phyloP scores from a whole-genome alignment of 2,888 invertebrate genomes.

The Hedychridium roseum region DNA sequence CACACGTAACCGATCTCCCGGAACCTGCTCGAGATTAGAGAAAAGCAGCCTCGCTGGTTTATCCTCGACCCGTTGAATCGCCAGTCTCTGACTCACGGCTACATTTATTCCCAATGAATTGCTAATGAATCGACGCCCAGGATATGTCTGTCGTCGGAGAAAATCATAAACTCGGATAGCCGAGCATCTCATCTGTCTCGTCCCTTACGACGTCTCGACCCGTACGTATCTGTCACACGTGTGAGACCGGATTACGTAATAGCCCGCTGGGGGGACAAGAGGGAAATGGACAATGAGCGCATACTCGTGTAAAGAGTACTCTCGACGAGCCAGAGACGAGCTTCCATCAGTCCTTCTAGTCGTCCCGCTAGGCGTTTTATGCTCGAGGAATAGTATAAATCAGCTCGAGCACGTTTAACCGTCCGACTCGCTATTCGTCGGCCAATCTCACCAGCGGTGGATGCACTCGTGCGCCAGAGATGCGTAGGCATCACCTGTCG shows the following conservation, averaged over 20 bases:
- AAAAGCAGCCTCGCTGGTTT: too few species aligned
- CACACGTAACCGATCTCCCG: too few species aligned
- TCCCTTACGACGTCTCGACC: not conserved
- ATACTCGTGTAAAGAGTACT: conserved; percentile 15
- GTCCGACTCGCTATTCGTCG: conserved; percentile 41
- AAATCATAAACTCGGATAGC: too few species aligned
- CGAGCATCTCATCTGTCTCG: conserved; percentile 2
- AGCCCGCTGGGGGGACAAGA: conserved; percentile 3
- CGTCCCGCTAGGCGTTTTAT: conserved; percentile 51
- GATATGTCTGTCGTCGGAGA: too few species aligned
- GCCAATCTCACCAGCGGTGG: too few species aligned
- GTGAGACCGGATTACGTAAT: conserved; percentile 10
- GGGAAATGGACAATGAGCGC: conserved; percentile 9
- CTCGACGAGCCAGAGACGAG: too few species aligned
- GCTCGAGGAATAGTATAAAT: conserved; percentile 50
- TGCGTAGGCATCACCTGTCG: too few species aligned
- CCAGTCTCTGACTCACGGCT: too few species aligned
- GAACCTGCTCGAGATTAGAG: not conserved
- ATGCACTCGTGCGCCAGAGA: too few species aligned
- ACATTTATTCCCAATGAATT: too few species aligned
- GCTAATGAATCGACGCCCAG: too few species aligned
- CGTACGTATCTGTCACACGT: conserved; percentile 1
- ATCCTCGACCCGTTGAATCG: too few species aligned
- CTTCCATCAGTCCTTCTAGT: conserved; percentile 26
- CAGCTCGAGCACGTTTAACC: conserved; percentile 42